A percentile compares a stretch with the other conserved stretches of the same genome.
Evolutionary conservation across 2,888 invertebrate species (phyloP).

Genomic region (Brenthis hecate): DNA sequence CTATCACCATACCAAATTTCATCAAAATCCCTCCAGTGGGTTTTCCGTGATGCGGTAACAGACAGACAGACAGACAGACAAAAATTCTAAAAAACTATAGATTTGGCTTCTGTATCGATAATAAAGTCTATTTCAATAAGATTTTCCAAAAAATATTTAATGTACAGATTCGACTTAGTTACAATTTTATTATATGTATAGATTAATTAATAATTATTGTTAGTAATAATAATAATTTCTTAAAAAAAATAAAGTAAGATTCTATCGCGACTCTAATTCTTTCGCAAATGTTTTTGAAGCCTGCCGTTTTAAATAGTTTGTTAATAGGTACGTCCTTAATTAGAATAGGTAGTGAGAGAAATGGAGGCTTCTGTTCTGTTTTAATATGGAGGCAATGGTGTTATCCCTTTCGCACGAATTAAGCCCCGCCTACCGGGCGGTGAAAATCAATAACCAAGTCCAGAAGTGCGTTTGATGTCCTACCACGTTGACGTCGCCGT

Average conservation of each 20-base stretch:
- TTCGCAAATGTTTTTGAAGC: slow-evolving; percentile 68
- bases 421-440: slow-evolving; percentile 77
- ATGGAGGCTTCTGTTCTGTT: slow-evolving; percentile 75
- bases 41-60: too few relatives aligned
- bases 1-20: too few relatives aligned
- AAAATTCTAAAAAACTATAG: too few relatives aligned
- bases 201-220: not conserved
- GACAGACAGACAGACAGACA: too few relatives aligned
- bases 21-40: too few relatives aligned
- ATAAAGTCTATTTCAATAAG: too few relatives aligned
- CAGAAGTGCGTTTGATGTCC: slow-evolving; percentile 79
- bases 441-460: slow-evolving; percentile 80
- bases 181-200: too few relatives aligned
- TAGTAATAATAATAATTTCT: not conserved
- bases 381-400: slow-evolving; percentile 77
- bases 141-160: too few relatives aligned
- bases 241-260: not conserved
- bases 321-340: slow-evolving; percentile 81
- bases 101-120: too few relatives aligned
- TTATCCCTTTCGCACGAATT: slow-evolving; percentile 80
- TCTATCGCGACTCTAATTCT: slow-evolving; percentile 52
- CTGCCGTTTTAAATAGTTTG: slow-evolving; percentile 80
- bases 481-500: slow-evolving; percentile 70
- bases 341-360: slow-evolving; percentile 74
- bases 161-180: too few relatives aligned